Evolutionary conservation across 2,888 invertebrate species (phyloP).

Genomic region (Rosalia funebris): DNA sequence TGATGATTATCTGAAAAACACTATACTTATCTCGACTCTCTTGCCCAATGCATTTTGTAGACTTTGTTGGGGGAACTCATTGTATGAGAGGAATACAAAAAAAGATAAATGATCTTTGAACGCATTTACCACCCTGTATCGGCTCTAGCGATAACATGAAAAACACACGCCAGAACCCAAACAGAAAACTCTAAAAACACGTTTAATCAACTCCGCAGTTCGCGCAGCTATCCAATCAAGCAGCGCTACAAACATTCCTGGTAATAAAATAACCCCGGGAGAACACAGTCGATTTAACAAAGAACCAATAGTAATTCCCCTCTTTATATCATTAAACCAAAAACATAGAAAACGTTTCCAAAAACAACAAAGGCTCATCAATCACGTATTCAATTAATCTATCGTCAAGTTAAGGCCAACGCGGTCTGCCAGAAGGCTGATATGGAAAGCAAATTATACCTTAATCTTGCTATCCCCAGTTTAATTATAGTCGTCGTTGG

Average conservation of each 20-base stretch:
- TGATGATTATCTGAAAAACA: too few relatives aligned
- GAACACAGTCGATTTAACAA: constrained; percentile 14
- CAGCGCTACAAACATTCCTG: constrained; percentile 5
- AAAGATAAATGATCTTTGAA: too few relatives aligned
- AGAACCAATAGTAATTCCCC: constrained; percentile 13
- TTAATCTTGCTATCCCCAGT: constrained; percentile 38
- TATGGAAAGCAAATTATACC: constrained; percentile 38
- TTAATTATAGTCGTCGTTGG: constrained; percentile 45
- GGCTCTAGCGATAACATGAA: too few relatives aligned
- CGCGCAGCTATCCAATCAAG: too few relatives aligned
- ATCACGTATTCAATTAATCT: constrained; percentile 42
- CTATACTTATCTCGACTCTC: too few relatives aligned
- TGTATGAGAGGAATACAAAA: too few relatives aligned
- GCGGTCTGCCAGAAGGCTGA: constrained; percentile 35
- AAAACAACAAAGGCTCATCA: constrained; percentile 40
- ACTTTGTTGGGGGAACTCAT: too few relatives aligned
- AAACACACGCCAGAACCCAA: too few relatives aligned
- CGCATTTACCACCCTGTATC: too few relatives aligned
- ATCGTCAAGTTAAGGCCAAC: constrained; percentile 16
- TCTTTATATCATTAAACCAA: constrained; percentile 21
- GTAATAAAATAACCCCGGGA: constrained; percentile 12
- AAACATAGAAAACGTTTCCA: constrained; percentile 42
- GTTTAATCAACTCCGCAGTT: too few relatives aligned
- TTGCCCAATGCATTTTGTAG: too few relatives aligned
- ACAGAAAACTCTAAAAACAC: too few relatives aligned